Evolutionary conservation across 1,140 invertebrate species (phyloP).

Genomic region (Zaprionus taronus): DNA sequence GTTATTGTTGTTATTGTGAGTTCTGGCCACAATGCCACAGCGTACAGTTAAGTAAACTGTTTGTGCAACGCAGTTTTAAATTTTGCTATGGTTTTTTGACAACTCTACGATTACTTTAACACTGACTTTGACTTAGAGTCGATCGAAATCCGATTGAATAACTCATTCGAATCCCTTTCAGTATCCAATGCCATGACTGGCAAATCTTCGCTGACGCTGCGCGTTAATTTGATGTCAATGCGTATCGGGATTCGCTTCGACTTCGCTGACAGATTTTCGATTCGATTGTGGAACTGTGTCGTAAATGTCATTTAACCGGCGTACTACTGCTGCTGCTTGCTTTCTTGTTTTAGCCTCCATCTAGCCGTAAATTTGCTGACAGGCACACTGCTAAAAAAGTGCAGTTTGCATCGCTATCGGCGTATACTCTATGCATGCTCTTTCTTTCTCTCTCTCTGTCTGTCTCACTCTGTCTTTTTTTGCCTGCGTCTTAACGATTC

Average conservation of each 20-base stretch:
- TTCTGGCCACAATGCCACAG: constrained; percentile 36
- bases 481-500: constrained; percentile 10
- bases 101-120: neutral
- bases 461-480: neutral
- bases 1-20: constrained; percentile 50
- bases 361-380: constrained; percentile 6
- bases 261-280: constrained; percentile 15
- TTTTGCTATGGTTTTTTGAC: neutral
- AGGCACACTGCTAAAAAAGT: neutral
- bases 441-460: neutral
- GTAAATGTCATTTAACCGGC: constrained; percentile 5
- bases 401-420: neutral
- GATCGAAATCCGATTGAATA: neutral
- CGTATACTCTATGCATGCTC: neutral
- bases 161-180: neutral
- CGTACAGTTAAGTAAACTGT: constrained; percentile 40
- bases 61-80: constrained; percentile 7
- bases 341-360: neutral
- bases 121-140: neutral
- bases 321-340: neutral
- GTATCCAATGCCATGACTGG: neutral
- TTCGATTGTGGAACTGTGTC: constrained; percentile 16
- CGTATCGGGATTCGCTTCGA: constrained; percentile 3
- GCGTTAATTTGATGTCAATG: constrained; percentile 18
- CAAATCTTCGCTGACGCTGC: neutral